Evolutionary conservation across 2,888 invertebrate genomes (phyloP).

Genomic region (Eutolmus rufibarbis): DNA sequence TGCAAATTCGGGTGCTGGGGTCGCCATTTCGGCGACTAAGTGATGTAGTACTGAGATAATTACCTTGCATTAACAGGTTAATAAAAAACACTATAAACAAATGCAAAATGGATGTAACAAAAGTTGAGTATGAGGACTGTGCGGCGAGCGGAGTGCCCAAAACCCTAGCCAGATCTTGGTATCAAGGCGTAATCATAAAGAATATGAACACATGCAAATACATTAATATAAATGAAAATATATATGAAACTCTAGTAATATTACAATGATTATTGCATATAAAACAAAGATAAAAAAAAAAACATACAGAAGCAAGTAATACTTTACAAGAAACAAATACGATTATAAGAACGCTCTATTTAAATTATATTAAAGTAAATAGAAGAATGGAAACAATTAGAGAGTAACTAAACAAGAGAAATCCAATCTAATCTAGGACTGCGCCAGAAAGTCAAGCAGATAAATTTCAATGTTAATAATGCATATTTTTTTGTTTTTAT

Average conservation of each 20-base stretch:
- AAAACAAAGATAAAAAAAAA: slow-evolving; percentile 25
- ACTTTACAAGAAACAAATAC: slow-evolving; percentile 31
- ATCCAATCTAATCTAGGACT: slow-evolving; percentile 29
- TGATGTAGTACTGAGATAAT: slow-evolving; percentile 54
- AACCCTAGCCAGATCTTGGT: neutral
- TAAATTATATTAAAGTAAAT: slow-evolving; percentile 46
- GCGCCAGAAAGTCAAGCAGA: slow-evolving; percentile 32
- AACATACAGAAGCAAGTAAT: slow-evolving; percentile 32
- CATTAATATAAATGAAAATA: slow-evolving; percentile 27
- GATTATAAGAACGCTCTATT: slow-evolving; percentile 30
- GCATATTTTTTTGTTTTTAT: slow-evolving; percentile 27
- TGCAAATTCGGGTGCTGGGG: slow-evolving; percentile 52
- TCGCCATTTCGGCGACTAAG: slow-evolving; percentile 53
- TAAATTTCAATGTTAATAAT: slow-evolving; percentile 46
- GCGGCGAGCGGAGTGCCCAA: neutral
- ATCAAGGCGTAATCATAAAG: neutral
- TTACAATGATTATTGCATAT: slow-evolving; percentile 36
- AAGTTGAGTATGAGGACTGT: neutral
- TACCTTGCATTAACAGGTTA: slow-evolving; percentile 48
- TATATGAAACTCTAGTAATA: slow-evolving; percentile 35
- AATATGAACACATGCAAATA: slow-evolving; percentile 27
- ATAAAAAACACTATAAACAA: slow-evolving; percentile 45
- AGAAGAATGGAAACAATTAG: slow-evolving; percentile 44
- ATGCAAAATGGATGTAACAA: slow-evolving; percentile 9
- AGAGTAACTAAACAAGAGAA: slow-evolving; percentile 47